Percentiles rank a stretch among this genome's conserved stretches.
These are phyloP conservation scores for Clarias magur DNA, from an alignment of 2,113 vertebrate genomes.

Conservation along the genomic window DNA sequence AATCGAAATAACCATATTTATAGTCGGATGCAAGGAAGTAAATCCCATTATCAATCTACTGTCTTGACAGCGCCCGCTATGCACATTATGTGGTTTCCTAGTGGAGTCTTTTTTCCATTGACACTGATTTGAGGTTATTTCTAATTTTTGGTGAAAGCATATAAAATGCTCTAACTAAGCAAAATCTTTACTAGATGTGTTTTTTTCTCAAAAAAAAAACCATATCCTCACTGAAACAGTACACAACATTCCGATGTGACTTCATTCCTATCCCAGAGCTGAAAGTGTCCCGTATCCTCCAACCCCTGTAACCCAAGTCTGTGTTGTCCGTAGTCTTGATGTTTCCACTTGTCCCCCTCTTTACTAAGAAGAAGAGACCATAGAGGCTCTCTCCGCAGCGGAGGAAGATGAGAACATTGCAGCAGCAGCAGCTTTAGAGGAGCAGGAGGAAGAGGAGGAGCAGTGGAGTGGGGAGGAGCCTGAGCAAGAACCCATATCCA, in stretches of 20 bases:
- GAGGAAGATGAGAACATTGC: conserved; percentile 79
- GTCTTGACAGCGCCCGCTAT: neutral
- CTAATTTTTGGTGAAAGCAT: neutral
- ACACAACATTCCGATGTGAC: conserved; percentile 29
- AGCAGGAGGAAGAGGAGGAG: conserved; percentile 73
- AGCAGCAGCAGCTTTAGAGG: conserved; percentile 81
- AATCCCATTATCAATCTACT: too few species aligned
- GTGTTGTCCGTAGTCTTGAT: conserved; percentile 88
- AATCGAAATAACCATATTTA: neutral
- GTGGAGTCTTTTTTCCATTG: neutral
- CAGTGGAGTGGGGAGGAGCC: conserved; percentile 82
- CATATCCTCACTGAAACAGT: neutral
- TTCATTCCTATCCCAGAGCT: conserved; percentile 62
- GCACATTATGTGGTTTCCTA: neutral
- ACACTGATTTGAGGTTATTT: neutral
- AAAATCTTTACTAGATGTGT: neutral
- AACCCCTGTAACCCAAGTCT: conserved; percentile 76
- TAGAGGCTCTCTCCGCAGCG: conserved; percentile 81
- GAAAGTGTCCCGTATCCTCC: conserved; percentile 70
- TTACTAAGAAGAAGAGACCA: conserved; percentile 85
- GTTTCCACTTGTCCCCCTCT: conserved; percentile 85
- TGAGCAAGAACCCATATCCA: conserved; percentile 72
- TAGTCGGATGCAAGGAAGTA: neutral
- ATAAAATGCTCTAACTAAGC: neutral
- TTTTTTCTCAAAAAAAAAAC: neutral